A percentile compares a stretch with the other conserved stretches of the same genome.
Conservation (phyloP, 2,888 invertebrate species). For the Mactromeris polynyma region DNA sequence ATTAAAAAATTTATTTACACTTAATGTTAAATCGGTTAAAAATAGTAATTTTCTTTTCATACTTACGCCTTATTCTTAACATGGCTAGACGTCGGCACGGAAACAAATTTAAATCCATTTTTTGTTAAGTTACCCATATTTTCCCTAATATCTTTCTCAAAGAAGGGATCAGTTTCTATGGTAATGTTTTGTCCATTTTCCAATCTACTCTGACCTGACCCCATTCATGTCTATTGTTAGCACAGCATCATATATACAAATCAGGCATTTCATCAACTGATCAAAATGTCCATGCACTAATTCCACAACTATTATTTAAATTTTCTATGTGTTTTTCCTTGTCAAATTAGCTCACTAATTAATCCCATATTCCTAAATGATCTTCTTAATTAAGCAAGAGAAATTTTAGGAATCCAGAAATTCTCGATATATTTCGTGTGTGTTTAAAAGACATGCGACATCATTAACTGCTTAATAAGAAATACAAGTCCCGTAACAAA, state of each 20-base stretch:
- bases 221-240: constrained; percentile 49
- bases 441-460: too few relatives aligned
- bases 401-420: too few relatives aligned
- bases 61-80: constrained; percentile 60
- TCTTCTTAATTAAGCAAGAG: too few relatives aligned
- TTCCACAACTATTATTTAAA: background rate
- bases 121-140: constrained; percentile 52
- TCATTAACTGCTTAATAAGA: background rate
- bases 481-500: background rate
- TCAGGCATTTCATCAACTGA: background rate
- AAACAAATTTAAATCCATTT: constrained; percentile 64
- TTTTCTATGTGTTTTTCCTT: background rate
- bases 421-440: too few relatives aligned
- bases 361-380: background rate
- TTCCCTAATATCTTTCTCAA: constrained; percentile 33
- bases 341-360: background rate
- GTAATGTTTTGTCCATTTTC: constrained; percentile 27
- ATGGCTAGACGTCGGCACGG: constrained; percentile 49
- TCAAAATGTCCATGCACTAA: background rate
- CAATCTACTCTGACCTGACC: constrained; percentile 48
- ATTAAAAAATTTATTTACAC: too few relatives aligned
- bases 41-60: too few relatives aligned
- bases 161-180: constrained; percentile 26
- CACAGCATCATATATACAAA: background rate
- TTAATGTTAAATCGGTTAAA: too few relatives aligned